Evolutionary conservation across 2,888 invertebrate species (phyloP).

Genomic region (Heliconius ethilla): DNA sequence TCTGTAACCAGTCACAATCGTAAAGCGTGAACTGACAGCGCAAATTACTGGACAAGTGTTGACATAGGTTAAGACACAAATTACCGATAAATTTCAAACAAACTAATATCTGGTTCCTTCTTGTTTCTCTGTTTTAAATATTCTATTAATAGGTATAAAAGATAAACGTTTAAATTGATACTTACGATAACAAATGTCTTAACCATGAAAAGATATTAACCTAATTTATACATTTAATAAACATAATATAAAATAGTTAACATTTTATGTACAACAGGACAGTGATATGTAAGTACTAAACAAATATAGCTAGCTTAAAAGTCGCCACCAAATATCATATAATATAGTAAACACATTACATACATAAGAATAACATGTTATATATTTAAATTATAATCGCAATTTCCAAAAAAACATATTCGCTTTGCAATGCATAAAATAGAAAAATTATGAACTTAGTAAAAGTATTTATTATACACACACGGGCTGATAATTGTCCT

Average conservation of each 20-base stretch:
- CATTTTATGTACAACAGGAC: neutral
- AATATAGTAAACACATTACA: slow-evolving; percentile 10
- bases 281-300: neutral
- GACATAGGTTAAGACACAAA: slow-evolving; percentile 20
- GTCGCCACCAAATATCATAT: slow-evolving; percentile 6
- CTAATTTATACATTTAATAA: slow-evolving; percentile 9
- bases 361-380: neutral
- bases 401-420: neutral
- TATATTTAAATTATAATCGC: slow-evolving; percentile 11
- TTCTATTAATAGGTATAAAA: neutral
- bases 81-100: neutral
- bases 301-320: slow-evolving; percentile 9
- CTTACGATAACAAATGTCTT: slow-evolving; percentile 26
- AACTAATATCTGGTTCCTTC: neutral
- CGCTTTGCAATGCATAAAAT: slow-evolving; percentile 16
- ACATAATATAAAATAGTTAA: neutral
- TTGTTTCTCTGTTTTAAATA: neutral
- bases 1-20: slow-evolving; percentile 83
- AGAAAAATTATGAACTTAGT: neutral
- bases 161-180: neutral
- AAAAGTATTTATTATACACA: neutral
- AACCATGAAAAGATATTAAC: neutral
- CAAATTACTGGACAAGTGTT: slow-evolving; percentile 27
- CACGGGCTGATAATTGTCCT: neutral
- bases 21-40: slow-evolving; percentile 75